Evolutionary conservation across 2,888 invertebrate genomes (phyloP), one percentile per base, ranked within the genome.

Genomic region (Balanococcus diminutus): DNA sequence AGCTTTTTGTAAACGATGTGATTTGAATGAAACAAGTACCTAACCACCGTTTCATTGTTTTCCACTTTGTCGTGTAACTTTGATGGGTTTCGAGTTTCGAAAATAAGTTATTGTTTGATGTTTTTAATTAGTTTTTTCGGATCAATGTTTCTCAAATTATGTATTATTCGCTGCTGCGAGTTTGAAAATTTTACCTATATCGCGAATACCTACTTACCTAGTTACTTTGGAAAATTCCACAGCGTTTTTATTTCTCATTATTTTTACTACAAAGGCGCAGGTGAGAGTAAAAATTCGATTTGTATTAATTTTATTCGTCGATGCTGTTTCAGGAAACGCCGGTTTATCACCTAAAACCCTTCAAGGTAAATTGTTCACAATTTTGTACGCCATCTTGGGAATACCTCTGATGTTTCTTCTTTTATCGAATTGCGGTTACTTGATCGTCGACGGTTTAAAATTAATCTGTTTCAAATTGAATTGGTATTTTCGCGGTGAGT

Each of bases 121-220:
- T 79, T 79, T 72, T 79, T 28, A 79, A 79, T 79, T 79, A 79
- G 75, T 36, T 79, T 79, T n/a, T 79, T 79, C 25, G 36, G 75
- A 79, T 79, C 75, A 36, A 79, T 36, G 22, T 79, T 32, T 19
- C 19, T 56, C 56, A 22, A 56, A 56, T 19, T 79, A 36, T 9
- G 9, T 28, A 31, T 61, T 28, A 36, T 79, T 79, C 75, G 31
- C 8, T 79, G 22, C 56, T 46, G 9, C 14, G 36, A 46, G n/a
- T 46, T 14, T 11, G 42, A 42, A 11, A n/a, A 46, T 46, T 46
- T 46, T 46, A 46, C n/a, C 39, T 11, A n/a, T n/a, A n/a, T n/a
- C n/a, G n/a, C n/a, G n/a, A n/a, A n/a, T n/a, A n/a, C n/a, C n/a
- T n/a, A n/a, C n/a, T n/a, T n/a, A n/a, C n/a, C n/a, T n/a, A n/a